phyloP scores from a whole-genome alignment of 30 jellyfish, hydroid and myxozoan species.

The Euphysa ruthae region DNA sequence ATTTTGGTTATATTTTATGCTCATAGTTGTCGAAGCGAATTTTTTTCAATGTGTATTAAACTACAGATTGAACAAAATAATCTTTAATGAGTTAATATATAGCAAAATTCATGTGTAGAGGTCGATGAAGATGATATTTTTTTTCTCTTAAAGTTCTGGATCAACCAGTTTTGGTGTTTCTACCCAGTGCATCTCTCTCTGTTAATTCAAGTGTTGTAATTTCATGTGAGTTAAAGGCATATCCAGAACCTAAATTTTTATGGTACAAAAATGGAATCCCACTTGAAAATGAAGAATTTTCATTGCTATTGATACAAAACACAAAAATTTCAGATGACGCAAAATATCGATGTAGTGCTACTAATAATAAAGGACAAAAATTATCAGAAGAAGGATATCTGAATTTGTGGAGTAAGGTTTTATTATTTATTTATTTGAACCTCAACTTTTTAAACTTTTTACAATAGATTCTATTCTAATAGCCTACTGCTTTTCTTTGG shows the following conservation, averaged over 20 bases:
- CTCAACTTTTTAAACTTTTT: too few relatives aligned
- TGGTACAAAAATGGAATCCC: conserved; percentile 11
- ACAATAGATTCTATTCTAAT: too few relatives aligned
- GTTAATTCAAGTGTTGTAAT: conserved; percentile 10
- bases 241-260: conserved; percentile 9
- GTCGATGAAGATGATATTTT: too few relatives aligned
- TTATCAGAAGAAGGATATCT: neutral
- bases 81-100: too few relatives aligned
- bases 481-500: too few relatives aligned
- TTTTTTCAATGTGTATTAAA: too few relatives aligned
- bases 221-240: conserved; percentile 8
- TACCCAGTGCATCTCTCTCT: neutral
- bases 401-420: too few relatives aligned
- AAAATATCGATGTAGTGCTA: neutral
- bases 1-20: too few relatives aligned
- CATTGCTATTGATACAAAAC: neutral
- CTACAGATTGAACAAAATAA: too few relatives aligned
- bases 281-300: neutral
- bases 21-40: too few relatives aligned
- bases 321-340: neutral
- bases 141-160: neutral
- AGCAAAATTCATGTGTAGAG: too few relatives aligned
- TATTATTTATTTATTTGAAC: too few relatives aligned
- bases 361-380: neutral
- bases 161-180: neutral